A percentile compares a stretch with the other conserved stretches of the same genome.
Evolutionary conservation across 2,797 vertebrate genomes (phyloP).

Genomic region (Argya squamiceps): DNA sequence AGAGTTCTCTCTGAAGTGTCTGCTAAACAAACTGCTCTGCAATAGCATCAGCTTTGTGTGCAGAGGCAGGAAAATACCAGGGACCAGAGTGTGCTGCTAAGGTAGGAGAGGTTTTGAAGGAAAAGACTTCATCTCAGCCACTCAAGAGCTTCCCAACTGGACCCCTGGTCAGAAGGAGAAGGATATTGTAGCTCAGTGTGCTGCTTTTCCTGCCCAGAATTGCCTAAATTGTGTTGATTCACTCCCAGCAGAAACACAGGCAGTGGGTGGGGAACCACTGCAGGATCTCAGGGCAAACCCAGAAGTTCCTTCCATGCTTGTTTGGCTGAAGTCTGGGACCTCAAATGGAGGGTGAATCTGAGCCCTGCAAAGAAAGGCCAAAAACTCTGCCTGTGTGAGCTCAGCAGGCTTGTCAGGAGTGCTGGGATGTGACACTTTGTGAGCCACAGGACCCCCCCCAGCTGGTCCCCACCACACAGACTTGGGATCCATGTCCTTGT

Average conservation of each 20-base stretch:
- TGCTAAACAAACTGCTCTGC: neutral
- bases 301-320: neutral
- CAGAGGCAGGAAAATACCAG: neutral
- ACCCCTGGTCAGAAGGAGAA: neutral
- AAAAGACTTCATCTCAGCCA: neutral
- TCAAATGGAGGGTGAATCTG: neutral
- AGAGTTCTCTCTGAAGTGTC: neutral
- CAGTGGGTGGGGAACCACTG: neutral
- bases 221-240: neutral
- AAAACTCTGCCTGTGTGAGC: neutral
- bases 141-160: neutral
- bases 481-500: accelerated
- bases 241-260: neutral
- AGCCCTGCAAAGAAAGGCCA: neutral
- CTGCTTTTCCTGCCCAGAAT: neutral
- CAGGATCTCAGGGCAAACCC: neutral
- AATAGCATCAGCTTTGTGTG: neutral
- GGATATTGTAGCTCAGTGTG: neutral
- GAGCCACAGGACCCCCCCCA: neutral
- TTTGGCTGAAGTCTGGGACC: neutral
- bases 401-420: accelerated
- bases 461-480: neutral
- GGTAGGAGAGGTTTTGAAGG: neutral
- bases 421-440: accelerated
- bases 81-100: neutral